Evolutionary conservation across 2,888 invertebrate species (phyloP), one percentile per base, ranked within the genome.

Genomic region (Andrena marginata): DNA sequence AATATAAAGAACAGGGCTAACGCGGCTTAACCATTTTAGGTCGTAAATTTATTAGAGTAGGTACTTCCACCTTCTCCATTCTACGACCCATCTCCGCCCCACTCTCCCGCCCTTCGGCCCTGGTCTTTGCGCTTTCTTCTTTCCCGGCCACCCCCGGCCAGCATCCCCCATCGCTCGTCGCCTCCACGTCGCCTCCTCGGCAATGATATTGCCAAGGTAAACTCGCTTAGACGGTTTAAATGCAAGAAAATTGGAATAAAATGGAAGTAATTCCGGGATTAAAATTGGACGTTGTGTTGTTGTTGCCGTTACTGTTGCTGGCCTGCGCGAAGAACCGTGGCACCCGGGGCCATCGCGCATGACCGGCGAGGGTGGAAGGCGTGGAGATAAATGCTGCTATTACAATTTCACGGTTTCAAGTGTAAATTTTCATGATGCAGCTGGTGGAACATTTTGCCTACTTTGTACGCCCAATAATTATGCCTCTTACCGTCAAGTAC

Each of bases 1-100:
- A 94, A 94, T 94, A 94, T 94, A 93, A 94, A 94, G 93, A 94
- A 93, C 93, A 90, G 91, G 92, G 92, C 92, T 93, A 93, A 93
- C 93, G 90, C 91, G 91, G 90, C 91, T 94, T 93, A 94, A 94
- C 93, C 94, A 90, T 92, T 92, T 94, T 94, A 93, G 89, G 91
- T 91, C 90, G 90, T 94, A 94, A 94, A 94, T 93, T 93, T 92
- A 93, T 94, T 94, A 94, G 92, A 91, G 90, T 87, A 87, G 87
- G 88, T 90, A 90, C 90, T 87, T 89, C 88, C 84, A 86, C 83
- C 85, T 91, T 86, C 77, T 82, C 71, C 87, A 63, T 74, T 56
- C 77, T 78, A 33, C 63, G 51, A 42, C 63, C 72, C 70, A 31
- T 76, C 83, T 69, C 65, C 76, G 64, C 64, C 75, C 71, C 33